These are phyloP conservation scores for Glaucopsyche alexis DNA, from an alignment of 2,888 invertebrate genomes.

Conservation along the genomic window DNA sequence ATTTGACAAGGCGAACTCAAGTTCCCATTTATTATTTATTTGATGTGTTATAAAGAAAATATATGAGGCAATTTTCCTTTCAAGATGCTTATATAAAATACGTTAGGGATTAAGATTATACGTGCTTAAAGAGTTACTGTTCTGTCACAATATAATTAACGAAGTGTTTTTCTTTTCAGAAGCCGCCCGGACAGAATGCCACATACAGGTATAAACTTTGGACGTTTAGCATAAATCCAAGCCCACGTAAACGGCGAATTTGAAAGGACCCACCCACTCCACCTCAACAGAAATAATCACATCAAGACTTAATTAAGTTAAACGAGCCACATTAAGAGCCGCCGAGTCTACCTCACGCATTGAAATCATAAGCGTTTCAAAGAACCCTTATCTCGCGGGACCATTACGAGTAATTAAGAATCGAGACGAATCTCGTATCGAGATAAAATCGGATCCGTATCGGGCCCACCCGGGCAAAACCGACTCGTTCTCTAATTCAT, in stretches of 20 bases:
- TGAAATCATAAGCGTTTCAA: constrained; percentile 78
- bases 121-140: neutral
- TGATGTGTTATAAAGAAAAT: neutral
- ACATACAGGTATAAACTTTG: constrained; percentile 61
- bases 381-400: constrained; percentile 55
- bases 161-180: constrained; percentile 44
- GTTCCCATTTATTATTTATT: too few relatives aligned
- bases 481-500: constrained; percentile 60
- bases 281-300: constrained; percentile 37
- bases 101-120: too few relatives aligned
- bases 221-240: constrained; percentile 35
- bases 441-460: constrained; percentile 69
- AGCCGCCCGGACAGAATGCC: constrained; percentile 55
- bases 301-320: constrained; percentile 69
- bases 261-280: constrained; percentile 32
- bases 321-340: constrained; percentile 53
- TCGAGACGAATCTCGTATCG: constrained; percentile 68
- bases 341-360: constrained; percentile 71
- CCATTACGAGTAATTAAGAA: constrained; percentile 78
- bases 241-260: constrained; percentile 40
- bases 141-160: constrained; percentile 28
- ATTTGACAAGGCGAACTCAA: too few relatives aligned
- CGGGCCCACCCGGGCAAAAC: constrained; percentile 68
- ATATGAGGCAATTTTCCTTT: neutral
- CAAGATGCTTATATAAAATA: neutral